Evolutionary conservation across 2,797 vertebrate species (phyloP).

Genomic region (Taeniopygia guttata): DNA sequence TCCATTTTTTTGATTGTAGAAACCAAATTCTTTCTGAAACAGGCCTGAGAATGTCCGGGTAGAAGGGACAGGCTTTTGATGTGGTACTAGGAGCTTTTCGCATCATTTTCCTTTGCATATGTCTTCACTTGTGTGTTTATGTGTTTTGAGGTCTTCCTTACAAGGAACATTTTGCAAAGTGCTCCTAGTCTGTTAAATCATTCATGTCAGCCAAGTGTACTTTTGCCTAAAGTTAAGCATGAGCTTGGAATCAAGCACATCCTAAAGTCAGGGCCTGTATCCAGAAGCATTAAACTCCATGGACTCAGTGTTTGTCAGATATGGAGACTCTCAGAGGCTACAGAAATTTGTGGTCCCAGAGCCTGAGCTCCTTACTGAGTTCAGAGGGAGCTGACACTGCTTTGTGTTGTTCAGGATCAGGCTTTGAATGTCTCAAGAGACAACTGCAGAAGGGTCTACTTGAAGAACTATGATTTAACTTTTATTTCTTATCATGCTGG

Average conservation of each 20-base stretch:
- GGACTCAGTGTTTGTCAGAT: rapidly evolving
- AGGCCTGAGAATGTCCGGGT: not conserved
- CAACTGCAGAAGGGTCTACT: not conserved
- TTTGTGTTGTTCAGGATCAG: not conserved
- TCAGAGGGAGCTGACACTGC: not conserved
- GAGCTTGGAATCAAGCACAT: not conserved
- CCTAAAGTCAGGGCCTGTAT: not conserved
- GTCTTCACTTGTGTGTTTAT: rapidly evolving
- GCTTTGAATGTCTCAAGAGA: not conserved
- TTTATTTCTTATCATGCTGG: not conserved
- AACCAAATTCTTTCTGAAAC: not conserved
- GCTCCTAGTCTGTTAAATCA: not conserved
- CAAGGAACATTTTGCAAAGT: not conserved
- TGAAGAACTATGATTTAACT: not conserved
- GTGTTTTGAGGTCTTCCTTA: not conserved
- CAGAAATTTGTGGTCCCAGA: not conserved
- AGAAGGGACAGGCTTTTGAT: not conserved
- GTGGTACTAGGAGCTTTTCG: not conserved
- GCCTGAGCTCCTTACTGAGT: not conserved
- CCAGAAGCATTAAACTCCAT: not conserved
- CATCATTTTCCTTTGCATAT: not conserved
- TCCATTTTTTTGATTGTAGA: not conserved
- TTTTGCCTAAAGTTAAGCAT: not conserved
- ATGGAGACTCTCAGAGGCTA: not conserved
- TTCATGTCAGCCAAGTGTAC: not conserved